Conservation (phyloP, 2,113 vertebrate genomes). For the Silurus glanis region DNA sequence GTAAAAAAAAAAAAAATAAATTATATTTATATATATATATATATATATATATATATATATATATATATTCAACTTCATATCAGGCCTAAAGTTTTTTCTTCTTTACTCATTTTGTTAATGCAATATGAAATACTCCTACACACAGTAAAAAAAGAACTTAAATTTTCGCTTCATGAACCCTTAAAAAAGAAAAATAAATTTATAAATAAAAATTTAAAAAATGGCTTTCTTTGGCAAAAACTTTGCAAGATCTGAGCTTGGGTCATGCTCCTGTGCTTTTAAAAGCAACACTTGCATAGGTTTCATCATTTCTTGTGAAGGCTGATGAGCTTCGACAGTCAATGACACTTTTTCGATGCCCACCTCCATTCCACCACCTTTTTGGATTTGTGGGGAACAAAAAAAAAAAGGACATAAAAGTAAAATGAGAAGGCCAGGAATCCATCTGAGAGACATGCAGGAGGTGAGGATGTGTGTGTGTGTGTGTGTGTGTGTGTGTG, state of each 20-base stretch:
- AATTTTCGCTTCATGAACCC: background rate
- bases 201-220: too few relatives aligned
- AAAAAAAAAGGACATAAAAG: constrained; percentile 8
- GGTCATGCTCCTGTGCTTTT: constrained; percentile 33
- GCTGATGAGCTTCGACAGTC: background rate
- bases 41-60: too few relatives aligned
- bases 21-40: too few relatives aligned
- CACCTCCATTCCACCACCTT: constrained; percentile 2
- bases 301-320: constrained; percentile 9
- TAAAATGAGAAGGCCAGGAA: background rate
- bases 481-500: background rate
- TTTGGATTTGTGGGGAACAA: constrained; percentile 5
- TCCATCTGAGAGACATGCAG: constrained; percentile 19
- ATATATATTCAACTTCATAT: background rate
- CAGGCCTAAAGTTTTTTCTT: background rate
- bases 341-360: background rate
- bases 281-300: background rate
- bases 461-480: background rate
- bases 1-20: too few relatives aligned
- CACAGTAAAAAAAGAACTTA: background rate
- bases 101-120: background rate
- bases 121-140: background rate
- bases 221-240: background rate
- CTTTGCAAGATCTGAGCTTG: background rate
- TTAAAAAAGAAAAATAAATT: background rate